A percentile compares a stretch with the other conserved stretches of the same genome.
phyloP scores from a whole-genome alignment of 2,797 vertebrate species.

The Epinephelus awoara region DNA sequence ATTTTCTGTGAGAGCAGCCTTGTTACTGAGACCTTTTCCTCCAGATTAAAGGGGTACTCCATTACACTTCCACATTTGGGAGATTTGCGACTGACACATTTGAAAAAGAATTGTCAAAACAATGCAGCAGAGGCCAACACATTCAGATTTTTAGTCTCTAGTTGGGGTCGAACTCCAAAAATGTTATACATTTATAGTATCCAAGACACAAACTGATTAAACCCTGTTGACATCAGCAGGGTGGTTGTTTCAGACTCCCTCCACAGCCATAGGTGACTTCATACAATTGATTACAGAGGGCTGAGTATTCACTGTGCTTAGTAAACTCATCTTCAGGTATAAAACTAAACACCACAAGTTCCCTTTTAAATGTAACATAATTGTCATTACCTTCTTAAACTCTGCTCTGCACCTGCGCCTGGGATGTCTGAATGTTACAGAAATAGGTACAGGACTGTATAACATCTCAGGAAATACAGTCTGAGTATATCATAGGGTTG shows the following conservation, averaged over 20 bases:
- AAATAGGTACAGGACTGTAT: conserved; percentile 38
- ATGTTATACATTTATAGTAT: not conserved
- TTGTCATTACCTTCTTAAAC: too few species aligned
- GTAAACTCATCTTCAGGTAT: not conserved
- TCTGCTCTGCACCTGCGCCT: not conserved
- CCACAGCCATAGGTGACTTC: not conserved
- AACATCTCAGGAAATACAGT: conserved; percentile 43
- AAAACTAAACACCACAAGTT: not conserved
- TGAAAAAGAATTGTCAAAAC: not conserved
- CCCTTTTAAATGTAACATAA: not conserved
- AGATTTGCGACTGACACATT: not conserved
- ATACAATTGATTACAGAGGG: not conserved
- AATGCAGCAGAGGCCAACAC: not conserved
- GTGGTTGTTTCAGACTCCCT: not conserved
- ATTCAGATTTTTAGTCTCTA: not conserved
- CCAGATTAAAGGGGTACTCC: not conserved
- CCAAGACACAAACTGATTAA: not conserved
- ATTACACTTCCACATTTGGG: not conserved
- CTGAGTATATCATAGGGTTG: conserved; percentile 32
- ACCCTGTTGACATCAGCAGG: not conserved
- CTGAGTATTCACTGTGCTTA: not conserved
- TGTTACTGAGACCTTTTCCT: not conserved
- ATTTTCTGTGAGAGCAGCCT: too few species aligned
- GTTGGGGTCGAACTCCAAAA: not conserved
- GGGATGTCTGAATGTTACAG: conserved; percentile 17